These are phyloP conservation scores for Hepsetus odoe DNA, from an alignment of 2,113 vertebrate genomes.

Conservation along the genomic window DNA sequence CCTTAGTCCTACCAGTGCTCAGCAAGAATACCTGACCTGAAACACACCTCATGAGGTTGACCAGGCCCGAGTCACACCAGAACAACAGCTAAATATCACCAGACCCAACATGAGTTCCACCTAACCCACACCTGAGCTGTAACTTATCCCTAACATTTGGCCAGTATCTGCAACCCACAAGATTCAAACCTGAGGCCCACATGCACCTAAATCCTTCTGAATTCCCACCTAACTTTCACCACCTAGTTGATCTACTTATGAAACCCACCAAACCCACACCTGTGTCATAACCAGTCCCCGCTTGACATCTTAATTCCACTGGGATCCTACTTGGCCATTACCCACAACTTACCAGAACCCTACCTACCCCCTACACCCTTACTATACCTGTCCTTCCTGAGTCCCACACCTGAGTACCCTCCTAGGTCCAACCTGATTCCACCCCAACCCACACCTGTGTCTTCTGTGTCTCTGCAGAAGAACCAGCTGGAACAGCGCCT, in stretches of 20 bases:
- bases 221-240: background rate
- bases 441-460: background rate
- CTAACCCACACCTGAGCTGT: background rate
- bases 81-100: background rate
- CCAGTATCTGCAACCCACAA: background rate
- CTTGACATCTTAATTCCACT: too few relatives aligned
- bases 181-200: background rate
- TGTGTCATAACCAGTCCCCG: background rate
- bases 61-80: background rate
- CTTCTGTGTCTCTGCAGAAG: conserved; percentile 44
- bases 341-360: too few relatives aligned
- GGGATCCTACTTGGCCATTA: too few relatives aligned
- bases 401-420: background rate
- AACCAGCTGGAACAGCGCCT: conserved; percentile 43
- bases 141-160: background rate
- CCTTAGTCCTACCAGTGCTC: background rate
- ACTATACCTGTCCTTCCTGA: background rate
- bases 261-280: background rate
- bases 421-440: background rate
- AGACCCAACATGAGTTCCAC: background rate
- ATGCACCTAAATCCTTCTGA: background rate
- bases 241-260: background rate
- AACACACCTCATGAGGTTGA: too few relatives aligned
- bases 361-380: too few relatives aligned
- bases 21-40: too few relatives aligned